Evolutionary conservation across 2,797 vertebrate species (phyloP), one percentile per base, ranked within the genome.

Genomic region (Poeciliopsis paucimaculata): DNA sequence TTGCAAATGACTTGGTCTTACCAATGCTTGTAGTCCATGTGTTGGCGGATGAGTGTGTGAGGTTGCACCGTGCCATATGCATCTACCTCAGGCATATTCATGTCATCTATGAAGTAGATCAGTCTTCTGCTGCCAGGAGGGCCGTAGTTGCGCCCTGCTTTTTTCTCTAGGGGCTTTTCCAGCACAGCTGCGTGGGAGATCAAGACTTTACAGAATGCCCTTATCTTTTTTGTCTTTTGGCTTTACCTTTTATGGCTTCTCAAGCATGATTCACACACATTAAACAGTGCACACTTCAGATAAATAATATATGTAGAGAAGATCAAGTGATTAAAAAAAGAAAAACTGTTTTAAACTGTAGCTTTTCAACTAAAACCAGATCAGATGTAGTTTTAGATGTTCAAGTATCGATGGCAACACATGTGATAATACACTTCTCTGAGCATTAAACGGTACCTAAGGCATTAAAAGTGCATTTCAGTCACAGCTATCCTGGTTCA

Each of bases 21-120:
- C 98, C 98, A 99, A 91, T 99, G 98, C 46, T 95, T 94, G 0
- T 99, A 99, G 94, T 99, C 98, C 94, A 99, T 94, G 93, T 99
- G 97, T 83, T 99, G 98, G 49, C 98, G 95, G 93, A 99, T 95
- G 62, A 99, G 92, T 0, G 98, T 98, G 89, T 99, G 98, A 1
- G 98, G 97, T 83, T 99, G 98, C 82, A 97, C 98, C 0, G 98
- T 99, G 46, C 98, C 98, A 0, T 98, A 99, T 0, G 94, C 75
- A 0, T 99, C 98, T 91, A 99, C 98, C 85, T 97, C 94, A 0
- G 98, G 98, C 98, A 98, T 98, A 89, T 99, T 99, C 94, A 99
- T 96, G 87, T 99, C 98, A 4, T 99, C 98, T 0, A 99, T 96
- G 92, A 99, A 99, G 92, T 98, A 99, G 85, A 99, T 90, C 0